Evolutionary conservation across 2,113 vertebrate species (phyloP).

Genomic region (Casuarius casuarius): DNA sequence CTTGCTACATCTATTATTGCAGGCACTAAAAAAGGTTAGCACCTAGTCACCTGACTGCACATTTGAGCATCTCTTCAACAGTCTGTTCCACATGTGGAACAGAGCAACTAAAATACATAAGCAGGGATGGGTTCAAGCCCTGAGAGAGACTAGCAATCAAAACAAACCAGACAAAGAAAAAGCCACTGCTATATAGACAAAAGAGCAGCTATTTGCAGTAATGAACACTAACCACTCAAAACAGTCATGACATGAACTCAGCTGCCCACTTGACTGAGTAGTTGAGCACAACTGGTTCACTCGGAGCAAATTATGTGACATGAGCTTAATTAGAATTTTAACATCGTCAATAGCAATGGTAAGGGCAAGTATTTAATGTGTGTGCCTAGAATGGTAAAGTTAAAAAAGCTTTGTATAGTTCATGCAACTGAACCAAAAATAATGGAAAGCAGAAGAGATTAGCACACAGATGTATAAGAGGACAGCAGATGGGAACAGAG

Average conservation of each 20-base stretch:
- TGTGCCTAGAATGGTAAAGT: neutral
- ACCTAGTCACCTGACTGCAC: neutral
- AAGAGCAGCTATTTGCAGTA: neutral
- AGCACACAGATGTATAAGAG: neutral
- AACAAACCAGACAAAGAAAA: neutral
- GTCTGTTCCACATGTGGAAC: neutral
- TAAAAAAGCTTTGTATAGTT: neutral
- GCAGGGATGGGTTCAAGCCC: neutral
- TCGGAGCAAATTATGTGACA: neutral
- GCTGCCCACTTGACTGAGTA: neutral
- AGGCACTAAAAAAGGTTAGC: neutral
- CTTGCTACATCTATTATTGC: neutral
- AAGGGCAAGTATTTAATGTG: neutral
- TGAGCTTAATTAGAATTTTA: neutral
- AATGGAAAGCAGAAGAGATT: constrained; percentile 3
- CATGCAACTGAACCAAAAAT: neutral
- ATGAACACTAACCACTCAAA: neutral
- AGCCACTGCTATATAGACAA: neutral
- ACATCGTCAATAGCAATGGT: neutral
- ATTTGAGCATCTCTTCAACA: neutral
- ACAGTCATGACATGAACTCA: neutral
- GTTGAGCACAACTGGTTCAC: neutral
- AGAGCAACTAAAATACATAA: neutral
- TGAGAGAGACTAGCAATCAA: neutral
- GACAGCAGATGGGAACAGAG: neutral